Conservation (phyloP, 2,797 vertebrate genomes). For the Enteromius fasciolatus region DNA sequence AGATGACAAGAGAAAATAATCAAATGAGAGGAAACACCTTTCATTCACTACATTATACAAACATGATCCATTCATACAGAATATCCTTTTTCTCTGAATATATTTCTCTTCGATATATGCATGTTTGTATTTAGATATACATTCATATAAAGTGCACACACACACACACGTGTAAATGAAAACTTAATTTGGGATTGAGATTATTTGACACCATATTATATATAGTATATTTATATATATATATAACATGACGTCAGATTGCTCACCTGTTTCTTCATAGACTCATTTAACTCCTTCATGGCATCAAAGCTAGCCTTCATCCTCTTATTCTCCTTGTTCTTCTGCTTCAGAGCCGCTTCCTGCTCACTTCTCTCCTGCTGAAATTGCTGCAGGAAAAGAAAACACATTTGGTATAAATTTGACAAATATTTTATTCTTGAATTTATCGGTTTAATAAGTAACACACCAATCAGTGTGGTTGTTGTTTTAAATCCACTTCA, state of each 20-base stretch:
- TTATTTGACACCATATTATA: no score
- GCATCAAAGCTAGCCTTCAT: slow-evolving; percentile 84
- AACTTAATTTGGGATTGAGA: no score
- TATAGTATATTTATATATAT: no score
- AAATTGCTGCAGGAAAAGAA: slow-evolving; percentile 75
- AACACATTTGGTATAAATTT: not conserved
- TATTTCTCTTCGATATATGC: no score
- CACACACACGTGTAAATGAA: no score
- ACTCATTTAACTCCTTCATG: slow-evolving; percentile 86
- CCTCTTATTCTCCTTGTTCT: slow-evolving; percentile 85
- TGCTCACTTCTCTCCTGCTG: slow-evolving; percentile 79
- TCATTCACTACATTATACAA: not conserved
- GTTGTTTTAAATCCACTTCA: not conserved
- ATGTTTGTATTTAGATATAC: no score
- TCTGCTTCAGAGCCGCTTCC: slow-evolving; percentile 81
- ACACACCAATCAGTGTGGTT: no score
- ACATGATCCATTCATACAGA: not conserved
- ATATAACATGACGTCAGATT: no score
- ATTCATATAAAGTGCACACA: no score
- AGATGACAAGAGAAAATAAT: not conserved
- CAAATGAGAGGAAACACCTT: not conserved
- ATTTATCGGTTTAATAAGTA: no score
- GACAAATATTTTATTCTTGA: not conserved
- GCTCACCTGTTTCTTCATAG: slow-evolving; percentile 85
- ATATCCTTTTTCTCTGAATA: not conserved